phyloP scores from a whole-genome alignment of 2,797 vertebrate genomes.

The Chelonia mydas region DNA sequence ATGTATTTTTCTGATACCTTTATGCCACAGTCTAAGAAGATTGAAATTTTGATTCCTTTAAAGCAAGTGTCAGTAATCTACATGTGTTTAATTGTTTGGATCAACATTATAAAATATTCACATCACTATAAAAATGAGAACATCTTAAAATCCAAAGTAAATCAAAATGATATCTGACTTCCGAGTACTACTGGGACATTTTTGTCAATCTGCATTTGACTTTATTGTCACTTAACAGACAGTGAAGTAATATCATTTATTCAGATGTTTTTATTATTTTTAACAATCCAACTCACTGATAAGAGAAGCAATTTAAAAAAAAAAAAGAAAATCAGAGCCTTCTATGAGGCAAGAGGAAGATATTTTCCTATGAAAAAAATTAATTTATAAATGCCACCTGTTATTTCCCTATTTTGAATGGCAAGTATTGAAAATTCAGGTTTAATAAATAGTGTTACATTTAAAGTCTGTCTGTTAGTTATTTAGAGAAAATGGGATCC shows the following conservation, averaged over 20 bases:
- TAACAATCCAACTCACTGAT: not conserved
- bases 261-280: not conserved
- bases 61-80: not conserved
- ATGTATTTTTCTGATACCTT: not conserved
- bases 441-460: not conserved
- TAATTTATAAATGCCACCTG: not conserved
- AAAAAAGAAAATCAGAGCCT: not conserved
- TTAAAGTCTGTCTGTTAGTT: not conserved
- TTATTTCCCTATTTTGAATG: not conserved
- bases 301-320: not conserved
- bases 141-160: slow-evolving; percentile 6
- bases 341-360: not conserved
- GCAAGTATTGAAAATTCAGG: not conserved
- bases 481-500: not conserved
- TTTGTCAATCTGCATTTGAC: not conserved
- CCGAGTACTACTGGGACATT: not conserved
- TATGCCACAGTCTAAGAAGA: not conserved
- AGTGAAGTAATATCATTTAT: not conserved
- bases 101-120: not conserved
- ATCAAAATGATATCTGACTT: not conserved
- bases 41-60: not conserved
- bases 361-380: not conserved
- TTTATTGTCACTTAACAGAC: not conserved
- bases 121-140: not conserved
- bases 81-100: not conserved